These are phyloP conservation scores for Papilio polytes DNA, from an alignment of 1,140 invertebrate genomes.

Conservation along the genomic window DNA sequence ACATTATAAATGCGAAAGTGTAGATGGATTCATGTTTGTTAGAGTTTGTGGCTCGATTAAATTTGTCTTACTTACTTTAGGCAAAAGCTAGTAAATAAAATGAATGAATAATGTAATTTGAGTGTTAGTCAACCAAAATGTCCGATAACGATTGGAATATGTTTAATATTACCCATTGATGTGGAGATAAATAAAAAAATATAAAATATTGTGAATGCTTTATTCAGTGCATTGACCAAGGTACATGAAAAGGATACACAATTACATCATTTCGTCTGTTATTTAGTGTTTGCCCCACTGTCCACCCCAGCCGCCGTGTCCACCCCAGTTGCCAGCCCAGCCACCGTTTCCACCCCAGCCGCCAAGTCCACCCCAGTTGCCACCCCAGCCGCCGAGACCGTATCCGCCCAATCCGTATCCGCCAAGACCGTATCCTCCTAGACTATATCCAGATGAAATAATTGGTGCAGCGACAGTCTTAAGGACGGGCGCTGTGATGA, in stretches of 20 bases:
- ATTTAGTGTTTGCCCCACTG: conserved; percentile 39
- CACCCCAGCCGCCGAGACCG: conserved; percentile 47
- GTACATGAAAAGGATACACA: conserved; percentile 11
- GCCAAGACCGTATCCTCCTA: conserved; percentile 34
- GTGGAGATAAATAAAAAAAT: conserved; percentile 2
- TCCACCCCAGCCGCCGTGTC: conserved; percentile 36
- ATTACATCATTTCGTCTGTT: conserved; percentile 44
- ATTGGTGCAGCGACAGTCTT: conserved; percentile 5
- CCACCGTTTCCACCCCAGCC: conserved; percentile 41
- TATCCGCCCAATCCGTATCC: conserved; percentile 39
- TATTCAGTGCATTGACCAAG: conserved; percentile 55
- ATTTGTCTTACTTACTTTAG: too few species aligned
- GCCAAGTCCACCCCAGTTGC: conserved; percentile 42
- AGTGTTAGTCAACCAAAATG: too few species aligned
- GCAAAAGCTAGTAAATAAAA: too few species aligned
- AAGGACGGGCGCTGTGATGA: conserved; percentile 37
- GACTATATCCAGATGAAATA: conserved; percentile 20
- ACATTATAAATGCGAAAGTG: too few species aligned
- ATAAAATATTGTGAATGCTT: conserved; percentile 51
- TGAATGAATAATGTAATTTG: too few species aligned
- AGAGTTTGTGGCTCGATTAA: too few species aligned
- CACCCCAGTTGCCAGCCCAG: conserved; percentile 17
- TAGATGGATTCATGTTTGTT: too few species aligned
- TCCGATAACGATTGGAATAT: too few species aligned
- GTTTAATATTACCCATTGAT: neutral